Conservation (phyloP, 2,797 vertebrate species). For the Peromyscus attwateri region DNA sequence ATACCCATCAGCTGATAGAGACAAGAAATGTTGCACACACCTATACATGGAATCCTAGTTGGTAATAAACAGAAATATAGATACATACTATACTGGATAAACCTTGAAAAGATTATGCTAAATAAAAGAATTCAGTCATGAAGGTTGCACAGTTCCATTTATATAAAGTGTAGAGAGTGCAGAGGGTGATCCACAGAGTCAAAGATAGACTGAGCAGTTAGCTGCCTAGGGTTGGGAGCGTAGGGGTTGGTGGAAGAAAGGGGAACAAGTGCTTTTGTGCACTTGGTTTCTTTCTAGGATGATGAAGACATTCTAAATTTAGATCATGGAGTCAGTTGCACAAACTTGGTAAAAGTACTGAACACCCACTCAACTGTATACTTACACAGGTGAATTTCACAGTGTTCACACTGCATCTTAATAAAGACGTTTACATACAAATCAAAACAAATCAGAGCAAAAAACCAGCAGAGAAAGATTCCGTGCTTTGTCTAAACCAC, state of each 20-base stretch:
- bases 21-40: neutral
- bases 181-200: neutral
- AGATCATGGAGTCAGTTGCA: neutral
- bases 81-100: neutral
- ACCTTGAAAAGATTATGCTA: neutral
- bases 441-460: neutral
- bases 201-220: neutral
- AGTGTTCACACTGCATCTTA: neutral
- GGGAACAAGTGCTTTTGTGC: neutral
- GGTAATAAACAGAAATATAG: neutral
- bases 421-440: conserved; percentile 31
- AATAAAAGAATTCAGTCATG: neutral
- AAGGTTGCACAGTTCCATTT: neutral
- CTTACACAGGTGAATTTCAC: neutral
- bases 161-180: neutral
- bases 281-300: neutral
- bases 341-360: neutral
- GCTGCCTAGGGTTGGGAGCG: neutral
- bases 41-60: neutral
- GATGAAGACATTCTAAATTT: conserved; percentile 50
- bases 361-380: neutral
- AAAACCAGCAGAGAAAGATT: neutral
- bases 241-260: neutral
- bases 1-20: neutral
- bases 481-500: neutral